Evolutionary conservation across 2,888 invertebrate species (phyloP), one percentile per base, ranked within the genome.

Genomic region (Germaria angustata): DNA sequence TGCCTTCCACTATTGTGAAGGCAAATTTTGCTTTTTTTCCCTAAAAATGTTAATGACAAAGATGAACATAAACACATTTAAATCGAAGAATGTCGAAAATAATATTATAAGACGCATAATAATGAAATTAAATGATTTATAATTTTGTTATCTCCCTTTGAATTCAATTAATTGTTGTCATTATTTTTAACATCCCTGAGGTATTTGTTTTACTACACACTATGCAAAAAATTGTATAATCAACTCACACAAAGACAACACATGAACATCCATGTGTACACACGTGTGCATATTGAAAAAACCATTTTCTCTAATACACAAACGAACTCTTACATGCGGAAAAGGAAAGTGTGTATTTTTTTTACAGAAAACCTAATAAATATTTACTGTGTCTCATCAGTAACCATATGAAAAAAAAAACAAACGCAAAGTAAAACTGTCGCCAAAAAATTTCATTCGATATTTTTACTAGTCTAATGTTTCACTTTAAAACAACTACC

Each of bases 121-220:
- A 57, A 66, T 20, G 49, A 36, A 77, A 77, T 59, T 68, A 77
- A 68, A 51, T 69, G 53, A 11, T 46, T 24, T 51, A 24, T 41
- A 77, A 61, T 51, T 6, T 61, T 77, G 41, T 77, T 77, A 77
- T 77, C 77, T 79, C 53, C 39, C 24, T 36, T 68, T 81, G 46
- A 72, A 72, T 81, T 81, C 81, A 81, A 81, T 81, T 81, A 77
- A 72, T 72, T 66, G 46, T 68, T 81, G 72, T 75, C 76, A 71
- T 77, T 72, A 61, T 61, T 39, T 46, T 61, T 39, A 44, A 63
- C 55, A 39, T 72, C 68, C 77, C 72, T 5, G 15, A 61, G 77
- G 77, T 80, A 55, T 72, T 59, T 61, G 22, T 41, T 61, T 46
- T 71, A 22, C 17, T 39, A 41, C 22, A 61, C 28, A 39, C 32